These are phyloP conservation scores for Drosophila stalkeri DNA, from an alignment of 2,888 invertebrate genomes.

Conservation along the genomic window DNA sequence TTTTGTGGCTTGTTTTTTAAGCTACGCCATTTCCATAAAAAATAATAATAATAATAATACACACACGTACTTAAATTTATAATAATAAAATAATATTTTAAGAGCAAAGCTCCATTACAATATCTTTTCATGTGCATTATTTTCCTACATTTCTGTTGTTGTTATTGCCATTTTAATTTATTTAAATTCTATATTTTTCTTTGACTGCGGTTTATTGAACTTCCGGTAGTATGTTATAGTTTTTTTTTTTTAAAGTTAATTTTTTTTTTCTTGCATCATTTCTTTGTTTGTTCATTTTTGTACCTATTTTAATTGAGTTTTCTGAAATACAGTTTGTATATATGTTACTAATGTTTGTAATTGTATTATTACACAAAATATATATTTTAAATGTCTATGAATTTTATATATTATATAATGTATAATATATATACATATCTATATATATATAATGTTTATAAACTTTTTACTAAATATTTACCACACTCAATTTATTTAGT, in stretches of 20 bases:
- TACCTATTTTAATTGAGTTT: not conserved
- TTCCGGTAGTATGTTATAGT: constrained; percentile 45
- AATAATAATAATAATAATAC: no score
- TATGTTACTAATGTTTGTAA: not conserved
- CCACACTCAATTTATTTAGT: not conserved
- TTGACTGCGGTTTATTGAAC: constrained; percentile 54
- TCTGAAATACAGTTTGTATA: not conserved
- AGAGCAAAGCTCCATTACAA: constrained; percentile 18
- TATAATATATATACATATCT: not conserved
- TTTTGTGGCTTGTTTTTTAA: constrained; percentile 22
- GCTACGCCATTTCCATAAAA: constrained; percentile 27
- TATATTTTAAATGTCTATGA: no score
- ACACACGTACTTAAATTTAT: not conserved
- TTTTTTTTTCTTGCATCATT: not conserved
- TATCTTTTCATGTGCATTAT: constrained; percentile 32
- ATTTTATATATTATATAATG: no score
- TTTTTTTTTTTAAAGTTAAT: constrained; percentile 28
- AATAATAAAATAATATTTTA: constrained; percentile 3
- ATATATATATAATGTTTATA: not conserved
- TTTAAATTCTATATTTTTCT: constrained; percentile 13
- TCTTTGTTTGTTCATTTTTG: not conserved
- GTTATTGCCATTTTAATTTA: constrained; percentile 28
- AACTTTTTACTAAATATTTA: not conserved
- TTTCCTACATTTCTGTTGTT: constrained; percentile 24
- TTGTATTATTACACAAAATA: not conserved